Conservation (phyloP, 2,888 invertebrate species). For the Hololepta plana region DNA sequence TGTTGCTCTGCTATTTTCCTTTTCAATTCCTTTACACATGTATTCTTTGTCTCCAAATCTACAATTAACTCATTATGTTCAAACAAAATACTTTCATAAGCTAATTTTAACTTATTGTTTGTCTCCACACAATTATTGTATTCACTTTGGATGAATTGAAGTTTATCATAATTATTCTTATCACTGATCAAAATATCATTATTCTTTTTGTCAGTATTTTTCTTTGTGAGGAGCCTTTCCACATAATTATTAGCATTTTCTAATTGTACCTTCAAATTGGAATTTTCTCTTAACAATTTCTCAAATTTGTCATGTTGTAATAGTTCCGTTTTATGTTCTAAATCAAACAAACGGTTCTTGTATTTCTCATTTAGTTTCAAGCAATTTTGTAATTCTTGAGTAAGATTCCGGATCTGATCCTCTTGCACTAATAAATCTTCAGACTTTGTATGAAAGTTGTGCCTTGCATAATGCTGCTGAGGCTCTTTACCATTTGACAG, state of each 20-base stretch:
- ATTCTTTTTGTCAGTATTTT: no score
- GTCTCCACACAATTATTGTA: no score
- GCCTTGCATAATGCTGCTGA: background rate
- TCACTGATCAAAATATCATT: no score
- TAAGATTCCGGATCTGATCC: conserved; percentile 6
- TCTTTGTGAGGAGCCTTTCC: conserved; percentile 4
- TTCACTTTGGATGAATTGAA: no score
- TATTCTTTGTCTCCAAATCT: conserved; percentile 7
- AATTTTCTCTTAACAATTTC: conserved; percentile 6
- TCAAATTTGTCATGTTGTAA: conserved; percentile 8
- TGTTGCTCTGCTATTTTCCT: conserved; percentile 10
- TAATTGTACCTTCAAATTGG: conserved; percentile 8
- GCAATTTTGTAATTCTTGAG: conserved; percentile 5
- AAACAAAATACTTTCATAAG: conserved; percentile 2
- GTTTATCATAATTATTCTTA: no score
- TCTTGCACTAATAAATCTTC: conserved; percentile 3
- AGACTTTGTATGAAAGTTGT: background rate
- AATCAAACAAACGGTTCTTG: conserved; percentile 8
- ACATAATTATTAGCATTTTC: conserved; percentile 6
- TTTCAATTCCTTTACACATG: conserved; percentile 9
- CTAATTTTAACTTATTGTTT: conserved; percentile 1
- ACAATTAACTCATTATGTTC: conserved; percentile 7
- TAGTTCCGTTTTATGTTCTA: conserved; percentile 7
- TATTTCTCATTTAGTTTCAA: conserved; percentile 8
- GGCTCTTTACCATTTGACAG: conserved; percentile 4